phyloP scores from a whole-genome alignment of 2,888 invertebrate species.

The Melinopterus prodromus region DNA sequence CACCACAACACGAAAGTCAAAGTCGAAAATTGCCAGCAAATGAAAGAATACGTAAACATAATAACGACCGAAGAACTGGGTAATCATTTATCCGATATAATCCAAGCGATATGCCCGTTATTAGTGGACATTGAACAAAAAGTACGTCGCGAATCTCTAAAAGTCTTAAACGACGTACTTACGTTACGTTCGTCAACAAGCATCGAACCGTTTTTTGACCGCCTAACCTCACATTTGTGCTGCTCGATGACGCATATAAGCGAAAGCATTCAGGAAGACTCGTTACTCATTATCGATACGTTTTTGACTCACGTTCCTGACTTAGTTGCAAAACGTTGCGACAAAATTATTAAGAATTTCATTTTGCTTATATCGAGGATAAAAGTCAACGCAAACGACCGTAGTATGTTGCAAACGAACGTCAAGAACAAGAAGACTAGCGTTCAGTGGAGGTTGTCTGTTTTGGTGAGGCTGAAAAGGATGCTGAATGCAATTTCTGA shows the following conservation, averaged over 20 bases:
- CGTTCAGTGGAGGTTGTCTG: constrained; percentile 81
- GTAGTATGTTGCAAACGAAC: constrained; percentile 73
- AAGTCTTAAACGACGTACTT: constrained; percentile 53
- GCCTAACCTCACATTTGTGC: constrained; percentile 80
- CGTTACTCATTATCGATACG: constrained; percentile 79
- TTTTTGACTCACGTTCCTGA: constrained; percentile 73
- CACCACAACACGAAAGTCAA: constrained; percentile 79
- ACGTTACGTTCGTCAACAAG: constrained; percentile 8
- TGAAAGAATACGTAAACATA: constrained; percentile 66
- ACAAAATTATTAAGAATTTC: constrained; percentile 80
- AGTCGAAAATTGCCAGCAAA: constrained; percentile 69
- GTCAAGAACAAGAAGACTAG: constrained; percentile 77
- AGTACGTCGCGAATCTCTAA: constrained; percentile 67
- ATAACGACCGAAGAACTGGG: constrained; percentile 61
- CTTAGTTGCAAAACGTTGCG: constrained; percentile 72
- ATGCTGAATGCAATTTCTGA: constrained; percentile 59
- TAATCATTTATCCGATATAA: constrained; percentile 70
- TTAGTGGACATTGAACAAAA: constrained; percentile 76
- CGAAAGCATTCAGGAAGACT: constrained; percentile 82
- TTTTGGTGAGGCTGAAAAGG: constrained; percentile 74
- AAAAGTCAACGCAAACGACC: constrained; percentile 69
- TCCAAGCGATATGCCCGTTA: constrained; percentile 74
- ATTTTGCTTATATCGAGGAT: constrained; percentile 85
- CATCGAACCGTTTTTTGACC: constrained; percentile 73
- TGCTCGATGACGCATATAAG: constrained; percentile 93